Evolutionary conservation across 2,113 vertebrate genomes (phyloP), one percentile per base, ranked within the genome.

Genomic region (Sander vitreus): DNA sequence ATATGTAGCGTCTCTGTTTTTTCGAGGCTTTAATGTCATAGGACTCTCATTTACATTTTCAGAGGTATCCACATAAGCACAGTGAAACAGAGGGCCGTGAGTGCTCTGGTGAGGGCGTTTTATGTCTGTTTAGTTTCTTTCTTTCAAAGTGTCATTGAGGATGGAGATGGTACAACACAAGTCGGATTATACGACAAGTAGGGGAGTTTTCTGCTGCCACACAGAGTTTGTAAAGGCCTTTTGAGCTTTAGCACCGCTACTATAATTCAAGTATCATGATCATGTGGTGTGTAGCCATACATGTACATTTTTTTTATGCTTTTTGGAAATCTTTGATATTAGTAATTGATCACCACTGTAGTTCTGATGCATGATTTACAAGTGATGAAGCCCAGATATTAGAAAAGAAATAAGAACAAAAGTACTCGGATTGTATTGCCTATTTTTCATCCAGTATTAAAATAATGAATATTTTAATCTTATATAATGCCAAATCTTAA

Each of bases 1-100:
- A 93, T 92, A 91, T 94, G 92, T 90, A 55, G 78, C 75, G 77
- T 64, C 71, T 74, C 83, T 66, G 72, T 18, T 76, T 85, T 76
- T 16, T 43, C 39, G 33, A 81, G 67, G 58, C 86, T 77, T 87
- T 89, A 88, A 83, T 88, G 90, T 93, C 89, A 88, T 78, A 84
- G 80, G 84, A 73, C 66, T 60, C 79, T 78, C 87, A 87, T 90
- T 88, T 90, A 77, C 84, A 81, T 88, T 86, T 91, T 85, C 76
- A 80, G 65, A 83, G 83, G 80, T 80, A 66, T 84, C 66, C 85
- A 88, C 92, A 85, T 66, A 80, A 73, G 90, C 89, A 54, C 85
- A 71, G 80, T 79, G 84, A 90, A 89, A 87, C 79, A 54, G 73
- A 83, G 86, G 81, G 67, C 64, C 39, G 45, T 16, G 80, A 82